Percentiles rank a stretch among this genome's conserved stretches.
Evolutionary conservation across 2,113 vertebrate species (phyloP).

Genomic region (Andinoacara biseriatus): DNA sequence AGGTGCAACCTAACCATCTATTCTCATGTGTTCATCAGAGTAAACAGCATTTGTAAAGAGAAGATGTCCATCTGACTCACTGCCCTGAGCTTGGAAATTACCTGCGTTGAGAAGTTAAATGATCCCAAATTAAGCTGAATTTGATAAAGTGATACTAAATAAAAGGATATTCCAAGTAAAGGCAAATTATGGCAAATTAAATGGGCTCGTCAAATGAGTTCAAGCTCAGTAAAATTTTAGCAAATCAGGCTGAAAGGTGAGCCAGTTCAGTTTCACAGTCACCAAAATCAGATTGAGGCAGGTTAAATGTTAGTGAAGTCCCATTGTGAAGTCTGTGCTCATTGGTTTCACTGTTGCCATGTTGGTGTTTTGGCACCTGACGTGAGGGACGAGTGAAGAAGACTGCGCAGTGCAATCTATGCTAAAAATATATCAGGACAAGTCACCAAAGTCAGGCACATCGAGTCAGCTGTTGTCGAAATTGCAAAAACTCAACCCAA

Average conservation of each 20-base stretch:
- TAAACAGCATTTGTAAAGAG: constrained; percentile 8
- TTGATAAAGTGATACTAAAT: neutral
- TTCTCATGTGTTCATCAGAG: constrained; percentile 17
- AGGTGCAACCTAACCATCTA: constrained; percentile 37
- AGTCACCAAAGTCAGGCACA: neutral
- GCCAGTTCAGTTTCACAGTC: no score
- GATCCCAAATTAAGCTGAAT: neutral
- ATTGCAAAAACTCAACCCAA: no score
- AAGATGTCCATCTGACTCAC: constrained; percentile 8
- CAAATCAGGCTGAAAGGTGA: no score
- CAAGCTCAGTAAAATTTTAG: neutral
- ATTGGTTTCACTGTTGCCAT: neutral
- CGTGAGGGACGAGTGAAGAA: no score
- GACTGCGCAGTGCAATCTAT: neutral
- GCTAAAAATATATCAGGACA: neutral
- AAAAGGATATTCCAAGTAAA: neutral
- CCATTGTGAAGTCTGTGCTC: neutral
- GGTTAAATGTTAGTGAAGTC: neutral
- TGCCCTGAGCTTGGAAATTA: neutral
- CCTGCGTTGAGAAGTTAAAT: neutral
- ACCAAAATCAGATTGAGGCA: no score
- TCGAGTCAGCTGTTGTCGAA: neutral
- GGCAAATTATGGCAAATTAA: neutral
- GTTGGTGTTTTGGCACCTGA: neutral
- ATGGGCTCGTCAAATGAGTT: neutral